phyloP scores from a whole-genome alignment of 2,888 invertebrate species.

The Tenthredo notha region DNA sequence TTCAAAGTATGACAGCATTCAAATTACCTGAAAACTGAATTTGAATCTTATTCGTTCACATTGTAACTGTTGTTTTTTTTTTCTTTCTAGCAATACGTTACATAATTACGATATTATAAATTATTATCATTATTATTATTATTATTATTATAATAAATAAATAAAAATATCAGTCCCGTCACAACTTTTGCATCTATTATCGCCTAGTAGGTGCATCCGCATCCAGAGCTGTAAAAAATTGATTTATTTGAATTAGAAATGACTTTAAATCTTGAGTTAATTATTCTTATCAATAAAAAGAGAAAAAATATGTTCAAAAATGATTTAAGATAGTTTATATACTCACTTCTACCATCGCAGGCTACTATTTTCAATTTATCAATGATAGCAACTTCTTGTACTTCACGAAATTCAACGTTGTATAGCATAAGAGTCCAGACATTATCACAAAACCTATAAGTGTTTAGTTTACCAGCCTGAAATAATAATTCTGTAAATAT shows the following conservation, averaged over 20 bases:
- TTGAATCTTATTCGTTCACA: conserved; percentile 2
- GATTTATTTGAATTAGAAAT: conserved; percentile 21
- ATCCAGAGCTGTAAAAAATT: conserved; percentile 70
- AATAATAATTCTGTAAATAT: conserved; percentile 50
- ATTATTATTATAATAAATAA: conserved; percentile 43
- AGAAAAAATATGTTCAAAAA: not conserved
- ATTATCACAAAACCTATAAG: conserved; percentile 99
- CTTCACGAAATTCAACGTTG: conserved; percentile 98
- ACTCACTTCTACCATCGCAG: conserved; percentile 96
- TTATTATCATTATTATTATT: conserved; percentile 27
- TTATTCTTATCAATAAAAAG: not conserved
- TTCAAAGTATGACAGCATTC: not conserved
- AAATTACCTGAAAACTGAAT: not conserved
- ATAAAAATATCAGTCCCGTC: conserved; percentile 43
- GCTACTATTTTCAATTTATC: conserved; percentile 99
- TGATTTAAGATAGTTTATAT: conserved; percentile 52
- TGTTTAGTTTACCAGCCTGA: conserved; percentile 88
- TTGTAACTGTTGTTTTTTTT: not conserved
- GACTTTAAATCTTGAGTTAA: not conserved
- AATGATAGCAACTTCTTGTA: conserved; percentile 94
- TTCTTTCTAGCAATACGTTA: not conserved
- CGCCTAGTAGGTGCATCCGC: conserved; percentile 72
- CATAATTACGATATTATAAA: conserved; percentile 14
- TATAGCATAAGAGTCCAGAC: conserved; percentile 99
- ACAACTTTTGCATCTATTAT: conserved; percentile 65